Conservation (phyloP, 1,140 invertebrate genomes). For the Hetaerina americana region DNA sequence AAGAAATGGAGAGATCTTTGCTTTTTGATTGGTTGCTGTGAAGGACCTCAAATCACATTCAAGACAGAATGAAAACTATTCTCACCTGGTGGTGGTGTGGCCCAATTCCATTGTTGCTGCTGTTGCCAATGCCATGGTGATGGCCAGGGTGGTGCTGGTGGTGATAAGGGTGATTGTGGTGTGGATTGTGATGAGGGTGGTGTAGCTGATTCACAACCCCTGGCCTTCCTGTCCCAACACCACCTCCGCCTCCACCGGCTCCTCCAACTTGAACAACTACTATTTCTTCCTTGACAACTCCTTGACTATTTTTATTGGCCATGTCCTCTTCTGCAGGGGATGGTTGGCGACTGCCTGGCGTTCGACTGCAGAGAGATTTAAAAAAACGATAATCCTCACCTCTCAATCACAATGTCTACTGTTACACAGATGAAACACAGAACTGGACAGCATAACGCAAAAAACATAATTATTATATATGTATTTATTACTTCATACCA, state of each 20-base stretch:
- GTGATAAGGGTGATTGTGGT: background rate
- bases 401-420: no score
- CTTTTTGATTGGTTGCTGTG: no score
- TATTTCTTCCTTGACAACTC: constrained; percentile 11
- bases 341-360: constrained; percentile 77
- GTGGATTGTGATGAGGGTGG: background rate
- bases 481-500: no score
- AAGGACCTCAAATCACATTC: no score
- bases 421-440: no score
- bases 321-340: constrained; percentile 77
- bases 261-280: background rate
- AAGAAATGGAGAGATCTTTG: no score
- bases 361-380: constrained; percentile 61
- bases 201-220: background rate
- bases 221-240: background rate
- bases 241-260: background rate
- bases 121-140: background rate
- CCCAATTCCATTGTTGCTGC: background rate
- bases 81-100: background rate
- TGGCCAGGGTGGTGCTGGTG: background rate
- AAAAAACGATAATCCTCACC: no score
- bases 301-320: constrained; percentile 30
- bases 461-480: no score
- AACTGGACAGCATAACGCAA: no score
- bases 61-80: no score